A percentile compares a stretch with the other conserved stretches of the same genome.
Evolutionary conservation across 2,113 vertebrate genomes (phyloP).

Genomic region (Irena cyanogastra): DNA sequence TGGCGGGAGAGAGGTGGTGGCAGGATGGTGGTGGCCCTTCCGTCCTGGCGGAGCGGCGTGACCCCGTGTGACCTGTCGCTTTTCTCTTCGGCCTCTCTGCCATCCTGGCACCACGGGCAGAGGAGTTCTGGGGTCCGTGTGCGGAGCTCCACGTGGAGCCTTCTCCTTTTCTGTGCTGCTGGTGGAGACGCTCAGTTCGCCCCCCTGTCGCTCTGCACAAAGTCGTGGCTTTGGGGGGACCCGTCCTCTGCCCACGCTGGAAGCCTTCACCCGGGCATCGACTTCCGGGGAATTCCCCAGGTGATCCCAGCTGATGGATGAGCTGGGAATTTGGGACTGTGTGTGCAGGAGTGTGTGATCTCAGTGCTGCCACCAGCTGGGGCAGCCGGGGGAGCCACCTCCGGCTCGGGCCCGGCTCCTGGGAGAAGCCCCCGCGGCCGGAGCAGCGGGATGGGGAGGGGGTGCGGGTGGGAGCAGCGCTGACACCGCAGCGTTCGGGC

Average conservation of each 20-base stretch:
- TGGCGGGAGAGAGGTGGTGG: neutral
- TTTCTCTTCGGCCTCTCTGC: neutral
- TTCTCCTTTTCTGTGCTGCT: neutral
- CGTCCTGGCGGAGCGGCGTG: neutral
- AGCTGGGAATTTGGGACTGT: slow-evolving; percentile 47
- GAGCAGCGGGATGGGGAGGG: neutral
- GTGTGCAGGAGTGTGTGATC: neutral
- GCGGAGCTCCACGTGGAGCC: neutral
- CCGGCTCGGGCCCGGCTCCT: neutral
- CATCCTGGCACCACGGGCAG: rapidly evolving
- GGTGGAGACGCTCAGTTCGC: neutral
- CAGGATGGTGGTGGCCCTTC: neutral
- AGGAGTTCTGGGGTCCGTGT: rapidly evolving
- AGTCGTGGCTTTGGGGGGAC: neutral
- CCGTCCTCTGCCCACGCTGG: neutral
- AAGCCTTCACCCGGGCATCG: neutral
- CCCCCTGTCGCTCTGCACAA: neutral
- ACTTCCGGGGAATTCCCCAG: slow-evolving; percentile 45
- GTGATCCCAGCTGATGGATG: slow-evolving; percentile 47
- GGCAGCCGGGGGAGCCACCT: slow-evolving; percentile 47
- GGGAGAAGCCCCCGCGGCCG: neutral
- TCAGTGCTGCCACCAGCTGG: slow-evolving; percentile 66
- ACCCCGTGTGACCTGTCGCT: neutral
- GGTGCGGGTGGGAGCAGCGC: neutral
- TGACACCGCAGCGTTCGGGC: rapidly evolving